Conservation (phyloP, 2,113 vertebrate genomes). For the Larimichthys polyactis region DNA sequence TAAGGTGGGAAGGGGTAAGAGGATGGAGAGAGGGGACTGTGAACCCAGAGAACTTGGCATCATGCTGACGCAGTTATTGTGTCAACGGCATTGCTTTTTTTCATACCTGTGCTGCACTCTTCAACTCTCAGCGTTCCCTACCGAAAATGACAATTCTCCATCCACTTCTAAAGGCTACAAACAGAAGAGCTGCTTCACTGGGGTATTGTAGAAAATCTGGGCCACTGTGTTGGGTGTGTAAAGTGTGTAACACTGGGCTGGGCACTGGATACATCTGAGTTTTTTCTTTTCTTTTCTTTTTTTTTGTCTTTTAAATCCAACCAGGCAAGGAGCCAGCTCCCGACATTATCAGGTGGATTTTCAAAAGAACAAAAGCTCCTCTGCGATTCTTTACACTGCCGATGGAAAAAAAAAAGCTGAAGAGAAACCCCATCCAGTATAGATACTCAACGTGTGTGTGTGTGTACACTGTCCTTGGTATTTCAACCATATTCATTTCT, state of each 20-base stretch:
- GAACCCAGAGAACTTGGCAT: constrained; percentile 62
- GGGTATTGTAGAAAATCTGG: constrained; percentile 62
- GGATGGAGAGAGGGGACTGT: constrained; percentile 21
- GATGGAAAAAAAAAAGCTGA: constrained; percentile 17
- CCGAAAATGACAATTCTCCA: constrained; percentile 56
- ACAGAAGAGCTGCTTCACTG: constrained; percentile 42
- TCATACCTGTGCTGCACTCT: constrained; percentile 65
- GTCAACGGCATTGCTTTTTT: constrained; percentile 42
- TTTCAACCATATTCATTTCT: constrained; percentile 64
- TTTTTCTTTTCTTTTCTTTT: background rate
- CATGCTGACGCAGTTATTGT: constrained; percentile 30
- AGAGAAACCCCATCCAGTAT: constrained; percentile 34
- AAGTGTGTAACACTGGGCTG: constrained; percentile 49
- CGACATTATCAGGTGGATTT: constrained; percentile 79
- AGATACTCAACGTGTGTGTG: constrained; percentile 20
- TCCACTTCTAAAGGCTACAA: constrained; percentile 44
- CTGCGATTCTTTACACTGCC: constrained; percentile 59
- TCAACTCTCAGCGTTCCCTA: constrained; percentile 44
- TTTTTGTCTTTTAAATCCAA: constrained; percentile 65
- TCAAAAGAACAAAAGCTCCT: constrained; percentile 75
- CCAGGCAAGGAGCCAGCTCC: constrained; percentile 58
- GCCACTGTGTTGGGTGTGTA: constrained; percentile 58
- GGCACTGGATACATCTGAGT: constrained; percentile 41
- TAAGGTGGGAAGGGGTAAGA: constrained; percentile 17
- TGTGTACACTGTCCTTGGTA: constrained; percentile 35